Evolutionary conservation across 2,113 vertebrate genomes (phyloP), one percentile per base, ranked within the genome.

Genomic region (Origma solitaria): DNA sequence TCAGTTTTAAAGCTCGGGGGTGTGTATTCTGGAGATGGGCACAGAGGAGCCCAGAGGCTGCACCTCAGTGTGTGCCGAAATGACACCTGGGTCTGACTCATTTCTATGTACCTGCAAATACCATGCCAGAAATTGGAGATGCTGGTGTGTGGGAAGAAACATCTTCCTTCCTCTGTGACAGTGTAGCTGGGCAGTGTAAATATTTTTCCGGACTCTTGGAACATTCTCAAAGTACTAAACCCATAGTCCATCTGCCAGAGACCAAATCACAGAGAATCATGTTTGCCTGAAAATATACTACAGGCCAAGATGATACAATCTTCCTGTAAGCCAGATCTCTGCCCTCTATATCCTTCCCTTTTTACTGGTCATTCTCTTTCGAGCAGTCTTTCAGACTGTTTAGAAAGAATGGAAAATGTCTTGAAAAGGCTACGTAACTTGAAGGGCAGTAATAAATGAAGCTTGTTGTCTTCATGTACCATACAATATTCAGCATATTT

Each of bases 1-100:
- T 17, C 2, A 2, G 9, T n/a, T 62, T 83, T 45, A 47, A 56
- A 79, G 3, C 19, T 37, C 2, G 19, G 6, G 15, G 2, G 4
- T n/a, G 13, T 60, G 10, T 37, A 2, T 13, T 75, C 35, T 60
- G 31, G 44, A 64, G 51, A 18, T 3, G 50, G 38, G 24, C 4
- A 13, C 2, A 24, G 56, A 79, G 19, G 16, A 78, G 4, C 8
- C 16, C 37, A 42, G 13, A 45, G 17, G 7, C 23, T 83, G 5
- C 13, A 70, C 2, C 22, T 8, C 2, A 0, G 4, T 4, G 18
- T 14, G 7, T 40, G 13, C 11, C 37, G 53, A 62, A 25, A 25
- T 3, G 61, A 3, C 33, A 22, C 4, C 3, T 31, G 37, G 7
- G 5, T 9, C 33, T 33, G 5, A 2, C 8, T 49, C 7, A 4